phyloP scores from a whole-genome alignment of 2,113 vertebrate species.

The Tyrannus savana region DNA sequence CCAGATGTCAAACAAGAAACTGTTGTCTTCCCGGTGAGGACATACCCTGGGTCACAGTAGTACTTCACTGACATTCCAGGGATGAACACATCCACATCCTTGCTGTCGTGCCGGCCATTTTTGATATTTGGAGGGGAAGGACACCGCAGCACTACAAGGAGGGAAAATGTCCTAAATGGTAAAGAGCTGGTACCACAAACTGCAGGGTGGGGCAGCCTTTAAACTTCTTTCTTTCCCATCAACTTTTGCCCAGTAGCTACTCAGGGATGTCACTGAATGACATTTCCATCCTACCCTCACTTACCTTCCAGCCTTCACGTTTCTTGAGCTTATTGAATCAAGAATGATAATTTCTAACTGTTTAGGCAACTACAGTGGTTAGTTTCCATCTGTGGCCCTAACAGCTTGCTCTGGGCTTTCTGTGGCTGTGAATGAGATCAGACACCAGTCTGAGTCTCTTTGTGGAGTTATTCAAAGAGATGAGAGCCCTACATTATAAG shows the following conservation, averaged over 20 bases:
- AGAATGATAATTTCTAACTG: not conserved
- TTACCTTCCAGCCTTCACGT: not conserved
- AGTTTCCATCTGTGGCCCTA: not conserved
- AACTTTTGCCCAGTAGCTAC: not conserved
- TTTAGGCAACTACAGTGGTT: not conserved
- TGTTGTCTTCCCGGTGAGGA: slow-evolving; percentile 34
- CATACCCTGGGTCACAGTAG: slow-evolving; percentile 55
- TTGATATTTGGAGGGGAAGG: slow-evolving; percentile 40
- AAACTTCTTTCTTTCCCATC: not conserved
- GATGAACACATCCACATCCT: not conserved
- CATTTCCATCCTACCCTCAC: not conserved
- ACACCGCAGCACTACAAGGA: not conserved
- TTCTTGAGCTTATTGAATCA: not conserved
- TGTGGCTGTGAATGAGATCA: not conserved
- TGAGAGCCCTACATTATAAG: not conserved
- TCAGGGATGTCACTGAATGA: not conserved
- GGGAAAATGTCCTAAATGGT: not conserved
- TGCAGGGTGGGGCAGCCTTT: not conserved
- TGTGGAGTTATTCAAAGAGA: not conserved
- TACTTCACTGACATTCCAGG: slow-evolving; percentile 66
- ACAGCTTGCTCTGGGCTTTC: not conserved
- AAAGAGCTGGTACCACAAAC: not conserved
- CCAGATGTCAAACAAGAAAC: slow-evolving; percentile 64
- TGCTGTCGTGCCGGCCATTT: not conserved
- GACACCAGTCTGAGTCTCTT: not conserved